Conservation (phyloP, 2,113 vertebrate species). For the Eolophus roseicapilla region DNA sequence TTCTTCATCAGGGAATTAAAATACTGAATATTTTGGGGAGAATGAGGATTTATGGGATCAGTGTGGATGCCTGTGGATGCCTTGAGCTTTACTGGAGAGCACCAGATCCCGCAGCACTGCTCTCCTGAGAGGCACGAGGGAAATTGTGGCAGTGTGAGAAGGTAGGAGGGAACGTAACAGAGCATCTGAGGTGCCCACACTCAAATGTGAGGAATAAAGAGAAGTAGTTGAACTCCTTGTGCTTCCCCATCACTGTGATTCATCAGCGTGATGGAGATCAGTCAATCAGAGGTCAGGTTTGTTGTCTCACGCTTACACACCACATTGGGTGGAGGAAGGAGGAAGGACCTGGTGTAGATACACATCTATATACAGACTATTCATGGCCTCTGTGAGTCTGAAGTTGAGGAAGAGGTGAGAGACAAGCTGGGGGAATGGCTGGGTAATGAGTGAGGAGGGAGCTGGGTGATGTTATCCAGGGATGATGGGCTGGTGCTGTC, state of each 20-base stretch:
- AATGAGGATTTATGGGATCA: not conserved
- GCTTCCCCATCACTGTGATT: not conserved
- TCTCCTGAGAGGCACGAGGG: not conserved
- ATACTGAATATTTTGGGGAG: not conserved
- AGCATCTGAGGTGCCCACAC: not conserved
- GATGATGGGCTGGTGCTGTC: accelerated
- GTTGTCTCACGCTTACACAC: not conserved
- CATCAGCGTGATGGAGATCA: not conserved
- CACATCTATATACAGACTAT: not conserved
- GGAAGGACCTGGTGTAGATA: not conserved
- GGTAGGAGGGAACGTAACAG: not conserved
- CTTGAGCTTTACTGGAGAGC: not conserved
- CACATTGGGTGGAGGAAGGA: not conserved
- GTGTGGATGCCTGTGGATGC: not conserved
- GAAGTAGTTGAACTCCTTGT: not conserved
- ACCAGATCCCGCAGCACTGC: not conserved
- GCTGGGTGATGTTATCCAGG: not conserved
- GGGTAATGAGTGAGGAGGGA: not conserved
- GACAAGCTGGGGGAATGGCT: not conserved
- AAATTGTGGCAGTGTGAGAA: not conserved
- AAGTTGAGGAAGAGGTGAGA: not conserved
- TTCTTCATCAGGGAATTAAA: not conserved
- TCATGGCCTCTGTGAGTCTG: not conserved
- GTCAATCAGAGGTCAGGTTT: not conserved
- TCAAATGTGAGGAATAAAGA: not conserved